Evolutionary conservation across 1,140 invertebrate genomes (phyloP).

Genomic region (Neuroterus valhalla): DNA sequence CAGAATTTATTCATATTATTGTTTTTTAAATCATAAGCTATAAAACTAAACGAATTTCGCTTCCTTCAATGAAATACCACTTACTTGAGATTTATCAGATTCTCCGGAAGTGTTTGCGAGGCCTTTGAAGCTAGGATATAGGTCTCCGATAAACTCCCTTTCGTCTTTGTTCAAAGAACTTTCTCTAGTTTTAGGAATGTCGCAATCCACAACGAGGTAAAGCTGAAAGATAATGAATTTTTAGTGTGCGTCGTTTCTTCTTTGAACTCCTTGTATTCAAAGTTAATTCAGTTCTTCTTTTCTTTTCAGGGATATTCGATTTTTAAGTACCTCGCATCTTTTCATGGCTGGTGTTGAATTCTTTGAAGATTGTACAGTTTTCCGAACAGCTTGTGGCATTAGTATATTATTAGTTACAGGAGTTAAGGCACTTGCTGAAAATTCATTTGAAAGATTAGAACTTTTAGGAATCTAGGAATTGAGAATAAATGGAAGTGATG

Average conservation of each 20-base stretch:
- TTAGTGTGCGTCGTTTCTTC: not conserved
- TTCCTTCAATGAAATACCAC: not conserved
- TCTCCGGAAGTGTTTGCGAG: not conserved
- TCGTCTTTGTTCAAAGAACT: not conserved
- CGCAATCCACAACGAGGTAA: slow-evolving; percentile 54
- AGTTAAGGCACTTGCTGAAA: slow-evolving; percentile 4
- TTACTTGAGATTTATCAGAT: slow-evolving; percentile 11
- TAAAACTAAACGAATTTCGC: too few relatives aligned
- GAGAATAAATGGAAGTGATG: too few relatives aligned
- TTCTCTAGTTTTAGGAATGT: slow-evolving; percentile 36
- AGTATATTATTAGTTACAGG: not conserved
- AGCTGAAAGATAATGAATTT: slow-evolving; percentile 47
- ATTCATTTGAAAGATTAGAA: not conserved
- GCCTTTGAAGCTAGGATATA: slow-evolving; percentile 42
- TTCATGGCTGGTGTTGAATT: not conserved
- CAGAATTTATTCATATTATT: too few relatives aligned
- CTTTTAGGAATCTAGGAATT: not conserved
- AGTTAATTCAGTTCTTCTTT: not conserved
- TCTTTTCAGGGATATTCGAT: not conserved
- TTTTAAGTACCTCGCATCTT: slow-evolving; percentile 41
- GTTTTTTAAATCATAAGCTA: not conserved
- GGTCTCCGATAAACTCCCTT: slow-evolving; percentile 16
- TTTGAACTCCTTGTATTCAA: not conserved
- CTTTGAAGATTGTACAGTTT: not conserved
- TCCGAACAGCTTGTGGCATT: not conserved